Evolutionary conservation across 2,888 invertebrate species (phyloP), one percentile per base, ranked within the genome.

Genomic region (Temnothorax ravouxi): DNA sequence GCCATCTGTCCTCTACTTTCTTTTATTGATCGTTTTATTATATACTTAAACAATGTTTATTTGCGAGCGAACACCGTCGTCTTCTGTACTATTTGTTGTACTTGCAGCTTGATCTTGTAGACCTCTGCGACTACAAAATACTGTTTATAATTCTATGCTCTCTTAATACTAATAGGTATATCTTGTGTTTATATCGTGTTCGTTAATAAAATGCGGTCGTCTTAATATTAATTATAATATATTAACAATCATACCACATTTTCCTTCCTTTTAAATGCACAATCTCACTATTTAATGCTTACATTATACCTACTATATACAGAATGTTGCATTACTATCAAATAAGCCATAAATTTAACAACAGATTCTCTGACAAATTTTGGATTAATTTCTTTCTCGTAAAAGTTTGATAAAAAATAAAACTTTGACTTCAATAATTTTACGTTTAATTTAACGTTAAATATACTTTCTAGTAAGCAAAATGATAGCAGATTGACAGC

Each of bases 1-100:
- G 54, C 38, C 50, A 50, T 56, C 54, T 25, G 21, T n/a, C 21
- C 11, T 71, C 41, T 47, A 34, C n/a, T 29, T 56, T 52, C 15
- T 52, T 21, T 47, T 50, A 67, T 18, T 29, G 44, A 50, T 62
- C 18, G 52, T 71, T 38, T 59, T 34, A 38, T 77, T 47, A 61
- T n/a, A 69, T 13, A 29, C 47, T 61, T 71, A 34, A 56, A 71
- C 72, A 72, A 71, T 79, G 44, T 34, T 72, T 59, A 80, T 47
- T 72, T 25, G 72, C 18, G 18, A 79, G 15, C 72, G 0, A 72
- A 47, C 34, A 47, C n/a, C 13, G 5, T 66, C n/a, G 56, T 71
- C 56, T 59, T 34, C 47, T 59, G 54, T 13, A 38, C 47, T 47
- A 34, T 25, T 34, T 67, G 13, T 71, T 59, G 59, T 72, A 80